Percentiles rank a stretch among this genome's conserved stretches.
phyloP scores from a whole-genome alignment of 2,797 vertebrate species.

The Orestias chungarensis region DNA sequence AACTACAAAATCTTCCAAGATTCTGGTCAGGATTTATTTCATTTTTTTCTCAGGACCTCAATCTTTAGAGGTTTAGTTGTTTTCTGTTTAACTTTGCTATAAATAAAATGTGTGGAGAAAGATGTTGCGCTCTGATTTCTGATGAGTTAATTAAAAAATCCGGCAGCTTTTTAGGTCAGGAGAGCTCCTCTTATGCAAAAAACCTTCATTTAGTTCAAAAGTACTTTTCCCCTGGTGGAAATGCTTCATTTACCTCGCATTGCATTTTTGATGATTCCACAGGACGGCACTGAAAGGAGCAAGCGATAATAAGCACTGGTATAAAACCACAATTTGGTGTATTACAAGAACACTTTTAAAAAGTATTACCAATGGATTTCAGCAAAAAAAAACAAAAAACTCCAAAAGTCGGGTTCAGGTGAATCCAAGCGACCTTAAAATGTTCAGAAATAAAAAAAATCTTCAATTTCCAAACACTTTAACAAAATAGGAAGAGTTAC shows the following conservation, averaged over 20 bases:
- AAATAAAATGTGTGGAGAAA: conserved; percentile 48
- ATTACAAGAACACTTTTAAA: neutral
- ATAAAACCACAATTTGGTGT: neutral
- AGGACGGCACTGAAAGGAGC: conserved; percentile 10
- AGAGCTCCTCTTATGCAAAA: conserved; percentile 51
- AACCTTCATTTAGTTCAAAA: conserved; percentile 39
- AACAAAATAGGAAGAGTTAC: neutral
- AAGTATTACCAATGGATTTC: neutral
- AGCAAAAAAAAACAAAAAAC: neutral
- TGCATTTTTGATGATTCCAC: conserved; percentile 31
- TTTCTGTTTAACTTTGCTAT: conserved; percentile 27
- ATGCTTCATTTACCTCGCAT: conserved; percentile 31
- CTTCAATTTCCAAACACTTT: neutral
- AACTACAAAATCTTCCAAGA: conserved; percentile 8
- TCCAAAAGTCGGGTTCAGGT: neutral
- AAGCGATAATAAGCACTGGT: neutral
- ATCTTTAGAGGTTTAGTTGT: neutral
- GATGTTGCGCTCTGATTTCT: conserved; percentile 40
- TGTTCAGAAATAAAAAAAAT: too few species aligned
- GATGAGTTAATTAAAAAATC: conserved; percentile 68
- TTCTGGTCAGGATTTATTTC: neutral
- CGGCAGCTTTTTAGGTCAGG: conserved; percentile 77
- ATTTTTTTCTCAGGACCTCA: neutral
- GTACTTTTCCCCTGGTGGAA: conserved; percentile 36
- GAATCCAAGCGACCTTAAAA: neutral